These are phyloP conservation scores for Chesias legatella DNA, from an alignment of 2,888 invertebrate species.

Conservation along the genomic window DNA sequence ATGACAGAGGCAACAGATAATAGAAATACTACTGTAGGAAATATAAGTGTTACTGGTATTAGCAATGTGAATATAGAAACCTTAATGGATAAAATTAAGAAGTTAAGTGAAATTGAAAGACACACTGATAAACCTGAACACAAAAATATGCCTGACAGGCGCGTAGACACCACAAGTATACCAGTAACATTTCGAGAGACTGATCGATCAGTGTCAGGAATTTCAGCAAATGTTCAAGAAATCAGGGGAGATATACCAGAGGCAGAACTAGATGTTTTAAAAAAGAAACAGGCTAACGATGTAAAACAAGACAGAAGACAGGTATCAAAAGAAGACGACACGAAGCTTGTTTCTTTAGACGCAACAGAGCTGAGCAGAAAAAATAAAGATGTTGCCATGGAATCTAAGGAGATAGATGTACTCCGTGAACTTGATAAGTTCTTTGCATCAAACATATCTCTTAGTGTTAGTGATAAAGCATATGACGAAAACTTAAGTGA, in stretches of 20 bases:
- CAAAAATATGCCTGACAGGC: neutral
- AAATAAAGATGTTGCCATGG: conserved; percentile 5
- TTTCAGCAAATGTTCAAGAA: neutral
- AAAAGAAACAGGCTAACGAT: neutral
- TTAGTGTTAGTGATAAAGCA: conserved; percentile 8
- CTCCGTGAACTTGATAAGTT: conserved; percentile 9
- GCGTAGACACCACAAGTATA: neutral
- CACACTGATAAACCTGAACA: neutral
- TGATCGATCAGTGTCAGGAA: neutral
- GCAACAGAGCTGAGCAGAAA: neutral
- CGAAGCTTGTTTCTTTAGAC: neutral
- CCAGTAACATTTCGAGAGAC: neutral
- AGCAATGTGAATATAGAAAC: no score
- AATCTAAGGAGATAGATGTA: neutral
- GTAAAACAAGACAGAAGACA: conserved; percentile 1
- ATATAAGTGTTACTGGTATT: no score
- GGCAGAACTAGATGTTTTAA: neutral
- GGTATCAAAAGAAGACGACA: neutral
- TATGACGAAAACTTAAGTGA: conserved; percentile 8
- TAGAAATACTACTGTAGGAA: no score
- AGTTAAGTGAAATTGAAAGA: conserved; percentile 1
- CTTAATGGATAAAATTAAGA: no score
- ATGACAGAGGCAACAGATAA: no score
- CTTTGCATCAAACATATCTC: conserved; percentile 10
- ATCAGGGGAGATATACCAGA: neutral